These are phyloP conservation scores for Microcebus murinus DNA, from an alignment of 2,113 vertebrate genomes.

Conservation along the genomic window DNA sequence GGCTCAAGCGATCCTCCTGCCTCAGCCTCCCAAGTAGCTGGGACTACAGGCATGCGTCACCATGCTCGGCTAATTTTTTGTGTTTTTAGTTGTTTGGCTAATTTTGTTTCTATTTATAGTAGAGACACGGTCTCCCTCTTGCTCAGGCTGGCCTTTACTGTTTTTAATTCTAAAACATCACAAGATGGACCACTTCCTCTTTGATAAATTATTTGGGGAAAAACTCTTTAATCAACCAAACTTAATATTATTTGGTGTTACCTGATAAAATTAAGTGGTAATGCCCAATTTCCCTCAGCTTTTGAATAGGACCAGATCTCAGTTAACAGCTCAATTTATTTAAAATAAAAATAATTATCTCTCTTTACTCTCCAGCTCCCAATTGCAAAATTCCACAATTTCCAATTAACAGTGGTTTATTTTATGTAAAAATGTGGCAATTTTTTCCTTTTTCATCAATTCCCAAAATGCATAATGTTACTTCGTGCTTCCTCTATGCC, in stretches of 20 bases:
- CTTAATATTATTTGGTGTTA: slow-evolving; percentile 45
- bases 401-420: slow-evolving; percentile 69
- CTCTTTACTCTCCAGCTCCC: slow-evolving; percentile 36
- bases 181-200: not conserved
- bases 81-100: too few species aligned
- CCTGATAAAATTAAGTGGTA: slow-evolving; percentile 54
- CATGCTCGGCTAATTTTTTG: too few species aligned
- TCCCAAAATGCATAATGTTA: not conserved
- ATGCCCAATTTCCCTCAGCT: not conserved
- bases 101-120: too few species aligned
- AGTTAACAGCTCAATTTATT: slow-evolving; percentile 65
- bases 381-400: slow-evolving; percentile 55
- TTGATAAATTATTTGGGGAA: not conserved
- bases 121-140: too few species aligned
- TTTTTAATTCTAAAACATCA: slow-evolving; percentile 34
- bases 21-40: too few species aligned
- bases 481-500: not conserved
- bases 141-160: not conserved
- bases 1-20: too few species aligned
- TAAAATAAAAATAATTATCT: slow-evolving; percentile 66
- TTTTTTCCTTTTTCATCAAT: slow-evolving; percentile 10
- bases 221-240: slow-evolving; percentile 53
- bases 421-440: slow-evolving; percentile 52
- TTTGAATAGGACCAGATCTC: slow-evolving; percentile 60
- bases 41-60: too few species aligned